A percentile compares a stretch with the other conserved stretches of the same genome.
phyloP scores from a whole-genome alignment of 2,113 vertebrate species.

The Xiphias gladius region DNA sequence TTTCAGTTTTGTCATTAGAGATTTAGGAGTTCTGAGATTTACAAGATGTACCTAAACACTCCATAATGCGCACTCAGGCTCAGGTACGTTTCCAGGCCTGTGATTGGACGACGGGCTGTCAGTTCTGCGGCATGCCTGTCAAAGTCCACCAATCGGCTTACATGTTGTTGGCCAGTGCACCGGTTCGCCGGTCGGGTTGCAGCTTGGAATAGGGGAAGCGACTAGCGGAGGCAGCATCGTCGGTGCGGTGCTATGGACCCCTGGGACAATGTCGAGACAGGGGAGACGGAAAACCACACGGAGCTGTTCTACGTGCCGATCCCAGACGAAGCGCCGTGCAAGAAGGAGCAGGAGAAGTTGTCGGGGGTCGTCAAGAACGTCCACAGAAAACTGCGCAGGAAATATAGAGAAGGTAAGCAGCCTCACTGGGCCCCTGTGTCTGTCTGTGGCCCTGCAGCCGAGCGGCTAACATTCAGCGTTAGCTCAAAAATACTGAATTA shows the following conservation, averaged over 20 bases:
- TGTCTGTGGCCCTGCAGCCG: slow-evolving; percentile 38
- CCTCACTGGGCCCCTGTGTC: slow-evolving; percentile 40
- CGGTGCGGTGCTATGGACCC: slow-evolving; percentile 77
- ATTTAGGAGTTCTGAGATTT: background rate
- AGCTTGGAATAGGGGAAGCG: slow-evolving; percentile 54
- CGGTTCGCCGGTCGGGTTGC: slow-evolving; percentile 74
- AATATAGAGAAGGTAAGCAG: slow-evolving; percentile 94
- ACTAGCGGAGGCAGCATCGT: slow-evolving; percentile 50
- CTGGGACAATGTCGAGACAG: slow-evolving; percentile 73
- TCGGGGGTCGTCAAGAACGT: slow-evolving; percentile 96
- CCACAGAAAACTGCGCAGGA: slow-evolving; percentile 95
- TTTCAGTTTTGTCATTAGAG: background rate
- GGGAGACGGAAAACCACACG: slow-evolving; percentile 68
- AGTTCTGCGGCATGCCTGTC: slow-evolving; percentile 47
- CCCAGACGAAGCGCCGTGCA: slow-evolving; percentile 59
- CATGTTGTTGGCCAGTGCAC: slow-evolving; percentile 66
- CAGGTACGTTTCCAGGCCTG: slow-evolving; percentile 3
- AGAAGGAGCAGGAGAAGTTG: slow-evolving; percentile 93
- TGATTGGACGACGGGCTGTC: slow-evolving; percentile 74
- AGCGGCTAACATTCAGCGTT: slow-evolving; percentile 11
- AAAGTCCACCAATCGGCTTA: slow-evolving; percentile 61
- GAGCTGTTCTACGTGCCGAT: slow-evolving; percentile 67
- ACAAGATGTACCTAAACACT: slow-evolving; percentile 33
- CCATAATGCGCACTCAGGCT: background rate
- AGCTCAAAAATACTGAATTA: background rate